A percentile compares a stretch with the other conserved stretches of the same genome.
phyloP scores from a whole-genome alignment of 1,140 invertebrate species.

The Solen grandis region DNA sequence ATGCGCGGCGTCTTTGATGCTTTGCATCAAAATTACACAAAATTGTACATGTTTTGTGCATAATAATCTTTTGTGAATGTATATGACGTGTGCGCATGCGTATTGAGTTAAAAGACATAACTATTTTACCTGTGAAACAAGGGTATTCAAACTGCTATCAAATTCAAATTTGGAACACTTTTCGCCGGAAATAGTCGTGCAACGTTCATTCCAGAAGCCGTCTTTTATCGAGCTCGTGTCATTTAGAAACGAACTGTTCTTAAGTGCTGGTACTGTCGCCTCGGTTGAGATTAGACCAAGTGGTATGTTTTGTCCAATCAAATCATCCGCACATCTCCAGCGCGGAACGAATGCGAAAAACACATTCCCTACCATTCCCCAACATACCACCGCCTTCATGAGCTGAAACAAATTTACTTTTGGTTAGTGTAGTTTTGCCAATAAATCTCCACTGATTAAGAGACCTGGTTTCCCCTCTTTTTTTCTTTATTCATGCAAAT shows the following conservation, averaged over 20 bases:
- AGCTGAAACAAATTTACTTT: background rate
- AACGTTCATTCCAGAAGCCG: background rate
- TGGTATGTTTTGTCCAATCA: background rate
- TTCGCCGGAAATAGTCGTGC: background rate
- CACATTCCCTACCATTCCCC: conserved; percentile 5
- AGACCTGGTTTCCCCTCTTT: no score
- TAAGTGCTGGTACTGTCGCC: no score
- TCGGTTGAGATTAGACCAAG: background rate
- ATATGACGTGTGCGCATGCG: no score
- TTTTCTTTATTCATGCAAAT: no score
- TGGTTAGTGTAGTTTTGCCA: no score
- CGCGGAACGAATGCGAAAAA: conserved; percentile 36
- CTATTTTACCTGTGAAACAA: conserved; percentile 10
- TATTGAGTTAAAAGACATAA: no score
- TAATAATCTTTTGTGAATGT: no score
- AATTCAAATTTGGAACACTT: conserved; percentile 24
- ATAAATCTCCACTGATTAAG: no score
- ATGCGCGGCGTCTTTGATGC: no score
- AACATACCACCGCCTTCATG: conserved; percentile 9
- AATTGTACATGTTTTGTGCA: no score
- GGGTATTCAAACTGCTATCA: conserved; percentile 19
- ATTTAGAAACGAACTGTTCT: background rate
- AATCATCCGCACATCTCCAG: conserved; percentile 11
- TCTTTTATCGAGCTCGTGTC: background rate
- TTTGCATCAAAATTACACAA: no score